Evolutionary conservation across 2,888 invertebrate species (phyloP), one percentile per base, ranked within the genome.

Genomic region (Chrysopilus asiliformis): DNA sequence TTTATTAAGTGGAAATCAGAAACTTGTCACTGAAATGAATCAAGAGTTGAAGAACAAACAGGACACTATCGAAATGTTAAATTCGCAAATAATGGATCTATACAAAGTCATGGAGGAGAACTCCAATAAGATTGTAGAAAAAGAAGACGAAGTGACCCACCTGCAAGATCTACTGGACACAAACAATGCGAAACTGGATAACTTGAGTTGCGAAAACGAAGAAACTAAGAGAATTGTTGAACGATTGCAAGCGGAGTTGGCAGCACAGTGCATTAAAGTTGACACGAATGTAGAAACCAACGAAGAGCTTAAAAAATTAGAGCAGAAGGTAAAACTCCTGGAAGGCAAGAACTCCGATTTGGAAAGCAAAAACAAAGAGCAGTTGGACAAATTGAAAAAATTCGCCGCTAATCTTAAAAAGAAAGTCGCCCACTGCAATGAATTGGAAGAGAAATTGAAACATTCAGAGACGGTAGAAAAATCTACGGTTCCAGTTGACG

Each of bases 381-480:
- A 80, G 42, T 57, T 79, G 36, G 82, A 83, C 38, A 84, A 82
- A 57, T 68, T 83, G 52, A 85, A 83, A 52, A 83, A 83, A 51
- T 73, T 79, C 49, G 84, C 81, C 1, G 70, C 77, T 0, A 79
- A 73, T 51, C 65, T 84, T 8, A 85, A 83, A 56, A 83, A 80
- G 53, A 83, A 81, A 52, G 67, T 72, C 1, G 54, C 66, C 1
- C 67, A 74, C 43, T 76, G 74, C 46, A 65, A 70, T 22, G 79
- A 83, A 43, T 56, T 81, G 22, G 78, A 83, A 60, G 55, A 58
- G 29, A 73, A 68, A 53, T 54, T 52, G 45, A 57, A 47, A 53
- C 37, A 28, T 4, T 36, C 60, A 3, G 30, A 12, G 5, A 13
- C 18, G 9, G 12, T 5, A 9, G 32, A 17, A 3, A 14, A 14